Percentiles rank a stretch among this genome's conserved stretches.
Evolutionary conservation across 2,113 vertebrate genomes (phyloP).

Genomic region (Physeter macrocephalus): DNA sequence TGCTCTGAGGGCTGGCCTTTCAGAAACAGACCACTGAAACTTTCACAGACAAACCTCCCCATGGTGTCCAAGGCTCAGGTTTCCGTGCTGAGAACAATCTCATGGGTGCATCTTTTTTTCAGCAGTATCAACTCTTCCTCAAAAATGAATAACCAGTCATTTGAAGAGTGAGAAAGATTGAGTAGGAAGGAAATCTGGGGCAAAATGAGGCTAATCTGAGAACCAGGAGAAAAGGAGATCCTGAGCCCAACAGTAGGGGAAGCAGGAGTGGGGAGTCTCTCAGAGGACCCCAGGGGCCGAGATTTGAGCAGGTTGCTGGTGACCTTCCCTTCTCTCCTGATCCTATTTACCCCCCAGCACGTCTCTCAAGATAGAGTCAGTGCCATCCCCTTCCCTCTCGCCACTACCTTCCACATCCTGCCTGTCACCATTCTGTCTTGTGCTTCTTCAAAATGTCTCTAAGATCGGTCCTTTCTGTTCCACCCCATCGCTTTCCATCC

Average conservation of each 20-base stretch:
- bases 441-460: not conserved
- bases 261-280: not conserved
- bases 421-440: not conserved
- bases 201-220: not conserved
- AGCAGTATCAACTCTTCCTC: not conserved
- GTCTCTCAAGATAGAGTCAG: not conserved
- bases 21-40: not conserved
- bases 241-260: not conserved
- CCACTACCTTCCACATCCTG: not conserved
- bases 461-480: not conserved
- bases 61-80: not conserved
- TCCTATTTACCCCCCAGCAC: not conserved
- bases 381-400: too few species aligned
- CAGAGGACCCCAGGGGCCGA: not conserved
- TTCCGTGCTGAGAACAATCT: not conserved
- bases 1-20: not conserved
- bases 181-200: not conserved
- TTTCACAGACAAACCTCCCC: not conserved
- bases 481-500: not conserved
- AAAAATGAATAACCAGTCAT: not conserved
- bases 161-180: not conserved
- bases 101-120: not conserved
- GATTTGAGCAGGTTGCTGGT: fast-evolving
- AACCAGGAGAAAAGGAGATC: not conserved
- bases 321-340: not conserved